Evolutionary conservation across 2,113 vertebrate species (phyloP).

Genomic region (Taxidea taxus): DNA sequence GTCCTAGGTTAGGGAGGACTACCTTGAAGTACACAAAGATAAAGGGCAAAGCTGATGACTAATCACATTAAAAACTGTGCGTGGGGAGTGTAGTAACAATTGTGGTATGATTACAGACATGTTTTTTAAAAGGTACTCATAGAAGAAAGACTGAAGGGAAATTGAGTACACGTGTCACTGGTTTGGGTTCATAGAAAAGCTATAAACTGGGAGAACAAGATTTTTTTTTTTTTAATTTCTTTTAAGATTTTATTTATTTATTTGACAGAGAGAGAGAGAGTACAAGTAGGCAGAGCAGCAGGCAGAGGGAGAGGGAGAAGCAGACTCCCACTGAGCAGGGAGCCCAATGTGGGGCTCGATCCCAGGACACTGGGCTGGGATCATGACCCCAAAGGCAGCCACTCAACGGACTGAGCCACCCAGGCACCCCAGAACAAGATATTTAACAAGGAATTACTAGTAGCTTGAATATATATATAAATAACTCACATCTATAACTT

Average conservation of each 20-base stretch:
- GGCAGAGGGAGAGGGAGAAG: too few species aligned
- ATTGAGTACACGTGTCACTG: neutral
- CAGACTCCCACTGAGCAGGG: too few species aligned
- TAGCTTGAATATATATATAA: neutral
- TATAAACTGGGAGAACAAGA: neutral
- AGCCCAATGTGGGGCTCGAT: too few species aligned
- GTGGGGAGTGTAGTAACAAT: neutral
- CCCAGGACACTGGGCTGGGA: too few species aligned
- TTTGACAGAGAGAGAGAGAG: too few species aligned
- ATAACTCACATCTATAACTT: neutral
- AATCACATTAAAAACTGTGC: neutral
- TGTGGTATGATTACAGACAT: neutral
- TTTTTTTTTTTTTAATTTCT: too few species aligned
- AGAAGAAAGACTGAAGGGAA: neutral
- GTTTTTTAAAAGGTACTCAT: neutral
- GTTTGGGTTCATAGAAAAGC: neutral
- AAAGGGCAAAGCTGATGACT: neutral
- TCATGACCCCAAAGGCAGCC: too few species aligned
- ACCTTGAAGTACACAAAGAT: neutral
- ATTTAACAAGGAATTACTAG: neutral
- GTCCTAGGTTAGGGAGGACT: neutral
- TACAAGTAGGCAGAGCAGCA: too few species aligned
- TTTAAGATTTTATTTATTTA: too few species aligned
- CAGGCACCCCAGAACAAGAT: neutral
- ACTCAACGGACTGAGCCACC: too few species aligned